Evolutionary conservation across 2,113 vertebrate species (phyloP).

Genomic region (Cichladusa arquata): DNA sequence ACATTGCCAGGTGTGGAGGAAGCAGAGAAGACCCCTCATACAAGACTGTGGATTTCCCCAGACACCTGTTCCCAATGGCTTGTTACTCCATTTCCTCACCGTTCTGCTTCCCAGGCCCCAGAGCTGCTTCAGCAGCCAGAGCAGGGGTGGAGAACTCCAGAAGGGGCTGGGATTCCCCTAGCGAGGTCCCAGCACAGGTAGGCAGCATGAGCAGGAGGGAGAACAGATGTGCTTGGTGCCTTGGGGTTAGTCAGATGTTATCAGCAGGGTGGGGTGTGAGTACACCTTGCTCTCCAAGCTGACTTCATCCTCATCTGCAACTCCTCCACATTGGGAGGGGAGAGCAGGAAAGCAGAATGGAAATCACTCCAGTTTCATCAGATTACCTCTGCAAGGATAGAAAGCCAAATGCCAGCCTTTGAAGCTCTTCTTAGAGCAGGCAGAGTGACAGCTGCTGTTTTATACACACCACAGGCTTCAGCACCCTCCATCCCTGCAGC

Average conservation of each 20-base stretch:
- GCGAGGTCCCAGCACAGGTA: rapidly evolving
- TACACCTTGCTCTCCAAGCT: conserved; percentile 46
- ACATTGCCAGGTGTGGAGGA: background rate
- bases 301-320: conserved; percentile 38
- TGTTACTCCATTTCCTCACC: background rate
- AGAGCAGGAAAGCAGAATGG: background rate
- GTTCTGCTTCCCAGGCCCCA: background rate
- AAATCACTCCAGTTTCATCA: conserved; percentile 24
- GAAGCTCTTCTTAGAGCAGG: background rate
- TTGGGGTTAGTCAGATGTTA: conserved; percentile 24
- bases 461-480: background rate
- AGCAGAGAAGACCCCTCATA: background rate
- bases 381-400: background rate
- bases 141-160: background rate
- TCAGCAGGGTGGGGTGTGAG: background rate
- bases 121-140: background rate
- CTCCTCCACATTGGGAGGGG: conserved; percentile 44
- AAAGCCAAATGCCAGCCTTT: background rate
- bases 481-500: background rate
- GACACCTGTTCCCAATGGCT: background rate
- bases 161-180: background rate
- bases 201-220: background rate
- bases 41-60: background rate
- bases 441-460: background rate
- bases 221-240: conserved; percentile 1